Conservation (phyloP, 2,797 vertebrate species). For the Premnoplex brunnescens region DNA sequence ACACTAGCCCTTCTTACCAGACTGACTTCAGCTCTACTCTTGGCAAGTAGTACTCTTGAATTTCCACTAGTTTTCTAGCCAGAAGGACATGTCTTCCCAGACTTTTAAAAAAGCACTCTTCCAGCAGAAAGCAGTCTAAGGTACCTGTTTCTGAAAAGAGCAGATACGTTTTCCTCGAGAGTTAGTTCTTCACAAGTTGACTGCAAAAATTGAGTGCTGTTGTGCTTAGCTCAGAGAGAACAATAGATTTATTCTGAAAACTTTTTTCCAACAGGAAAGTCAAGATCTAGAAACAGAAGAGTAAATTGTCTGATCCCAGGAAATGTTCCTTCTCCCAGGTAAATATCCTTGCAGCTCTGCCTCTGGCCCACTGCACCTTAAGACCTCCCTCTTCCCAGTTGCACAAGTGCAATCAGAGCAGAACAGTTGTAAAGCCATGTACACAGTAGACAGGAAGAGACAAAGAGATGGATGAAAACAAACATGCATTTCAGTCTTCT, state of each 20-base stretch:
- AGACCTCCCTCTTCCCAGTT: background rate
- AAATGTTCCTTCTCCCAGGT: background rate
- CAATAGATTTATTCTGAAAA: background rate
- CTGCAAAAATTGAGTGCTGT: background rate
- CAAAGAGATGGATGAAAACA: background rate
- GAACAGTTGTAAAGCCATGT: background rate
- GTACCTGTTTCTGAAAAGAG: background rate
- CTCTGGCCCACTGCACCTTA: background rate
- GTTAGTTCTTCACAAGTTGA: background rate
- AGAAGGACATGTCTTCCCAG: background rate
- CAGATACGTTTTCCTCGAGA: background rate
- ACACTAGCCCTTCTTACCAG: background rate
- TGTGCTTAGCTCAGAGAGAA: background rate
- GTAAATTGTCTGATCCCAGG: background rate
- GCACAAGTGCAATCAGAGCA: background rate
- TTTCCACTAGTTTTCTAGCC: background rate
- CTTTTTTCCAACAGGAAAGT: background rate
- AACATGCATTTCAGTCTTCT: background rate
- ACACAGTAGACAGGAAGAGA: background rate
- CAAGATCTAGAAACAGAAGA: background rate
- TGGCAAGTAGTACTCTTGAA: background rate
- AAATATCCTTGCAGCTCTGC: background rate
- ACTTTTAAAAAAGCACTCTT: background rate
- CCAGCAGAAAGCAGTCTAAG: background rate
- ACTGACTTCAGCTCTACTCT: background rate